Base-by-base conservation (phyloP, 1,140 invertebrate species). In the Drosophila micromelanica region DNA sequence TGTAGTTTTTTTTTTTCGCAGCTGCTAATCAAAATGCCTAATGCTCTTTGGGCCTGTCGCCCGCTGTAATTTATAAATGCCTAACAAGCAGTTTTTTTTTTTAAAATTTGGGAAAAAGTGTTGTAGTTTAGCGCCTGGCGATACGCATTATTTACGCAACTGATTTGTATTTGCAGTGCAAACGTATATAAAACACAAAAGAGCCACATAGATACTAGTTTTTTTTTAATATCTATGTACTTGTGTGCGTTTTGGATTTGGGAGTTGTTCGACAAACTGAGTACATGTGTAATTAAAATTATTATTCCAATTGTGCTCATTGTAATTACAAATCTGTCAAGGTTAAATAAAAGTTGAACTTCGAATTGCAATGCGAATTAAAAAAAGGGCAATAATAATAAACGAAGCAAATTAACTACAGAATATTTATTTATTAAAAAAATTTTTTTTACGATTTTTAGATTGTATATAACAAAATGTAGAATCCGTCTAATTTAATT, bases 131-230 rank as follows among this genome's bases (percentile, higher is more conserved):
- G 54, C 60, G 45, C 30, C 38, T 35, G 27, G 30, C 76, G 78
- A 82, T 77, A 89, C 84, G 84, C 84, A 89, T 89, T 89, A 89
- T 89, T 89, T 89, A 89, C 84, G 76, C 84, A 89, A 89, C 84
- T 89, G 84, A 89, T 89, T 89, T 77, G 79, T 89, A 80, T 89
- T 89, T 89, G 84, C 84, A 89, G 59, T 89, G 84, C 76, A 84
- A 89, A 89, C 63, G 43, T 23, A 20, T 48, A 20, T n/a, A 48
- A 48, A 37, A 45, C 15, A 17, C 27, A 35, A 27, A 51, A 4
- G 23, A 0, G 8, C 35, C 38, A 15, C 17, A 40, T 23, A 54
- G 38, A 40, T 40, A 72, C 32, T 46, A 46, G 63, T 45, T 49
- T 49, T 32, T 32, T n/a, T n/a, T n/a, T 13, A n/a, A 11, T 40